Percentiles rank a stretch among this genome's conserved stretches.
Evolutionary conservation across 2,888 invertebrate species (phyloP).

Genomic region (Hypolimnas misippus): DNA sequence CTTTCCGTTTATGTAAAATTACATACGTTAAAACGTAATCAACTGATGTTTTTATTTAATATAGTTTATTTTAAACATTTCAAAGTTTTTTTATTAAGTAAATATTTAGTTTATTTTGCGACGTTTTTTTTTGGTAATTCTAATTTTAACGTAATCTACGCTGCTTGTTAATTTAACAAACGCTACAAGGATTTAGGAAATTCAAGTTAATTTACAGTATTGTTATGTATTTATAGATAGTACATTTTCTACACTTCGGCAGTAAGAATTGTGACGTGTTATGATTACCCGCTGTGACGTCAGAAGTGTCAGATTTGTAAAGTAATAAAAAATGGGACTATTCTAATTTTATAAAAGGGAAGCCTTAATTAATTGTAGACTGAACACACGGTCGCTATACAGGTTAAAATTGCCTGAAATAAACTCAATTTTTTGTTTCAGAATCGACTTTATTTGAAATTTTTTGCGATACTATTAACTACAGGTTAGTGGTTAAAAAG

Average conservation of each 20-base stretch:
- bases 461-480: too few relatives aligned
- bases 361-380: constrained; percentile 2
- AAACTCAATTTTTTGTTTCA: too few relatives aligned
- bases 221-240: neutral
- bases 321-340: constrained; percentile 1
- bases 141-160: neutral
- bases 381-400: constrained; percentile 1
- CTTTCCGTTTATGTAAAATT: too few relatives aligned
- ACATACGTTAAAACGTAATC: too few relatives aligned
- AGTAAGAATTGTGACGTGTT: neutral
- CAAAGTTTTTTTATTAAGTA: too few relatives aligned
- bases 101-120: too few relatives aligned
- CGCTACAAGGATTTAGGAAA: neutral
- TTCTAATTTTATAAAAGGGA: constrained; percentile 12
- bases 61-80: too few relatives aligned
- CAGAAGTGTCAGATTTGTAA: constrained; percentile 7
- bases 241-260: neutral
- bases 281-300: constrained; percentile 1
- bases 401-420: too few relatives aligned
- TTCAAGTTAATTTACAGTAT: neutral
- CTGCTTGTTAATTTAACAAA: constrained; percentile 3
- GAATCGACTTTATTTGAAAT: too few relatives aligned
- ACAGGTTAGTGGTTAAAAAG: too few relatives aligned
- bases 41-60: too few relatives aligned
- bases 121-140: too few relatives aligned